phyloP scores from a whole-genome alignment of 2,888 invertebrate species.

The Creontiades dilutus region DNA sequence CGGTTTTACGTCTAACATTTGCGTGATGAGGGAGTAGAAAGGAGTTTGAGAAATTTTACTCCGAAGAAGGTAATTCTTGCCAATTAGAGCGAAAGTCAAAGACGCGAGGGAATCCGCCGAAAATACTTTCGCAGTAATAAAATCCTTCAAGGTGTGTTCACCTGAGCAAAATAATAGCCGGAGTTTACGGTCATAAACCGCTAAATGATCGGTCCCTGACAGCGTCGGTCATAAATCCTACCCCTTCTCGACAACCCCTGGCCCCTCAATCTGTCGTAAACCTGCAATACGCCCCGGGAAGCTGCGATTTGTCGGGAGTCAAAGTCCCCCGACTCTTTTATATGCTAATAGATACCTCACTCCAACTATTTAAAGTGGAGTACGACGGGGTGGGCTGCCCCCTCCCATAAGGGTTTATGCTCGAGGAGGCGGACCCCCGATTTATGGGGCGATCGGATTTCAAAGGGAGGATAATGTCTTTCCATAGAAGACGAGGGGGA shows the following conservation, averaged over 20 bases:
- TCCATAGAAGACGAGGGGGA: not conserved
- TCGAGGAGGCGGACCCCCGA: not conserved
- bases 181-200: constrained; percentile 2
- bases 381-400: not conserved
- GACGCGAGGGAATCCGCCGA: too few species aligned
- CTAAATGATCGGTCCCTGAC: constrained; percentile 27
- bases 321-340: constrained; percentile 35
- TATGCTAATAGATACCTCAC: constrained; percentile 63
- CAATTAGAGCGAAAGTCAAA: too few species aligned
- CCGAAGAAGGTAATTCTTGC: too few species aligned
- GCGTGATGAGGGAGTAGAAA: too few species aligned
- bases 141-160: not conserved
- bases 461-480: constrained; percentile 40
- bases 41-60: too few species aligned
- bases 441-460: constrained; percentile 48
- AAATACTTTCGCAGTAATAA: not conserved
- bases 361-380: constrained; percentile 43
- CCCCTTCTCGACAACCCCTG: not conserved
- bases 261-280: constrained; percentile 1
- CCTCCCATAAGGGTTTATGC: not conserved
- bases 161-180: not conserved
- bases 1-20: too few species aligned
- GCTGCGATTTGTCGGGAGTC: constrained; percentile 28
- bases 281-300: constrained; percentile 19
- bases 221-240: not conserved